Evolutionary conservation across 2,797 vertebrate species (phyloP).

Genomic region (Crenichthys baileyi): DNA sequence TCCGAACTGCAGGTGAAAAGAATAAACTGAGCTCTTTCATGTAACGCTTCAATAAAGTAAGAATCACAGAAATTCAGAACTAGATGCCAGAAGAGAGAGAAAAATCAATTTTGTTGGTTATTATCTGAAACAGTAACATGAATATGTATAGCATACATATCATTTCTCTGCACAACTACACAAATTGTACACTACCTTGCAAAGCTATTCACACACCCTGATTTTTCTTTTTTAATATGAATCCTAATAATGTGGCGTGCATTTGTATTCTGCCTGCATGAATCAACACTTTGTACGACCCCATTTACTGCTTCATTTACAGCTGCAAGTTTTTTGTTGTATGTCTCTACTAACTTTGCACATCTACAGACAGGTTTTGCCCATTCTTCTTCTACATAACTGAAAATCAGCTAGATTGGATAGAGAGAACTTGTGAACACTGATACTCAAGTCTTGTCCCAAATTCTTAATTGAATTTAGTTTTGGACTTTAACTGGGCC

Average conservation of each 20-base stretch:
- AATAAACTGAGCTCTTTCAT: background rate
- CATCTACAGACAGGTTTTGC: background rate
- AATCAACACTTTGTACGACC: background rate
- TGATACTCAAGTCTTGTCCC: background rate
- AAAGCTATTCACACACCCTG: background rate
- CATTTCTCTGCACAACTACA: background rate
- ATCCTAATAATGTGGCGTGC: too few species aligned
- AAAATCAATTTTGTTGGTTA: background rate
- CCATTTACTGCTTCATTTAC: background rate
- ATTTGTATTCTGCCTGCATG: too few species aligned
- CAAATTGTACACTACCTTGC: background rate
- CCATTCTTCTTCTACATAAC: background rate
- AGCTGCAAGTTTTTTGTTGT: background rate
- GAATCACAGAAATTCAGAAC: background rate
- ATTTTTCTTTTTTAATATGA: too few species aligned
- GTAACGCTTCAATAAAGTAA: background rate
- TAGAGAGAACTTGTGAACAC: background rate
- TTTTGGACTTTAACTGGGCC: background rate
- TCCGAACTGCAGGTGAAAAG: conserved; percentile 85
- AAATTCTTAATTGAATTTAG: background rate
- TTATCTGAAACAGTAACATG: too few species aligned
- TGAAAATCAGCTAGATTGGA: background rate
- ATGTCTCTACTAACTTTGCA: background rate
- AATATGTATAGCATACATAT: too few species aligned
- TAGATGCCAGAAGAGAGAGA: background rate